A percentile compares a stretch with the other conserved stretches of the same genome.
Conservation (phyloP, 2,797 vertebrate genomes). For the Halcyon chelicuti region DNA sequence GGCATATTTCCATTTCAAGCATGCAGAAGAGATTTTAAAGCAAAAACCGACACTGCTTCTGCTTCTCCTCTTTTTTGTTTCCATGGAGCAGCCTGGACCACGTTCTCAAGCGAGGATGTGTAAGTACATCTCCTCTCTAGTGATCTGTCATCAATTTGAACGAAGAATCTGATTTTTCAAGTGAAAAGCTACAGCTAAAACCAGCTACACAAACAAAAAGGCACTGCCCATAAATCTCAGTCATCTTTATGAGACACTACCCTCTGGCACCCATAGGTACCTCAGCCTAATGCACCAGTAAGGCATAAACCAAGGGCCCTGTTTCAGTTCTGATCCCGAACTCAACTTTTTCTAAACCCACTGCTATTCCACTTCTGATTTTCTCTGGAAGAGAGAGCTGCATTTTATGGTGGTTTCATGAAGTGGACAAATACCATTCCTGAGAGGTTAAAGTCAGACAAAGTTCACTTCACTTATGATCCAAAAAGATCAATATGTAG, state of each 20-base stretch:
- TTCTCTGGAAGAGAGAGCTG: neutral
- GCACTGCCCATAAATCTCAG: neutral
- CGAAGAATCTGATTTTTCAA: neutral
- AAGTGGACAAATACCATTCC: neutral
- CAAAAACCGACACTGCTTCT: conserved; percentile 6
- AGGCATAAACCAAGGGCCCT: neutral
- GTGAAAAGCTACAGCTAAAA: conserved; percentile 3
- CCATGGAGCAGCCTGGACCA: conserved; percentile 40
- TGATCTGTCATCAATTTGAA: conserved; percentile 9
- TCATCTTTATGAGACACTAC: neutral
- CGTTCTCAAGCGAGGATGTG: neutral
- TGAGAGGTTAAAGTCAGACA: neutral
- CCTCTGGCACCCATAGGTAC: neutral
- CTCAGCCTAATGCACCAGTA: neutral
- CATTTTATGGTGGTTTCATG: neutral
- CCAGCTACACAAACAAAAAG: neutral
- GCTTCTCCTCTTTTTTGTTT: conserved; percentile 39
- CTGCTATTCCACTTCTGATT: neutral
- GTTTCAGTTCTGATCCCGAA: neutral
- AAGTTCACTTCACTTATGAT: neutral
- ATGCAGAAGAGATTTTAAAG: neutral
- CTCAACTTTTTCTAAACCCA: neutral
- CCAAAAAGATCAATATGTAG: neutral
- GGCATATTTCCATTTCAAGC: neutral
- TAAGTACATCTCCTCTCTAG: conserved; percentile 4